Evolutionary conservation across 64 coral and sea anemone genomes (phyloP).

Genomic region (Stichodactyla helianthus): DNA sequence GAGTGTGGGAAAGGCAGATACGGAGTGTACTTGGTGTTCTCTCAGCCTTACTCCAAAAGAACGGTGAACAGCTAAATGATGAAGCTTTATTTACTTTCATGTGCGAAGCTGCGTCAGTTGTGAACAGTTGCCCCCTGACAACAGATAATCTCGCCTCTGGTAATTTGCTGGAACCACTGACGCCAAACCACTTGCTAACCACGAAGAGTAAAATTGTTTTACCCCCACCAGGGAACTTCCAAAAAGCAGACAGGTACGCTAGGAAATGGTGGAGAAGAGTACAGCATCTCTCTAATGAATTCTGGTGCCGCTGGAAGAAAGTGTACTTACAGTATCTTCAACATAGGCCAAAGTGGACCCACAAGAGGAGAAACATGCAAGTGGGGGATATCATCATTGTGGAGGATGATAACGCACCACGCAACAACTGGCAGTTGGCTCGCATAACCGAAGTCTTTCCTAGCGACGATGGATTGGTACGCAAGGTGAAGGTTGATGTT

Average conservation of each 20-base stretch:
- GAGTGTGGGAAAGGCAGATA: too few relatives aligned
- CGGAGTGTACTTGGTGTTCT: too few relatives aligned
- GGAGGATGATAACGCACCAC: neutral
- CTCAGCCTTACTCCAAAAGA: too few relatives aligned
- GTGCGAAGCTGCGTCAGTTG: too few relatives aligned
- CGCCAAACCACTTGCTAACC: too few relatives aligned
- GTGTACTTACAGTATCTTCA: neutral
- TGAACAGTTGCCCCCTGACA: too few relatives aligned
- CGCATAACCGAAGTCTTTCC: neutral
- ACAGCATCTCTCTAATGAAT: neutral
- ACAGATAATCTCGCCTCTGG: too few relatives aligned
- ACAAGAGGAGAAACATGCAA: neutral
- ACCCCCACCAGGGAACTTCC: neutral
- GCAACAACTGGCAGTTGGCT: neutral
- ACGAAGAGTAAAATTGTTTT: neutral
- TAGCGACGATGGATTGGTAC: neutral
- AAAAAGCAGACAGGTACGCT: neutral
- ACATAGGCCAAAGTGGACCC: neutral
- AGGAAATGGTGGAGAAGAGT: conserved; percentile 5
- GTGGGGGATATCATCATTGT: neutral
- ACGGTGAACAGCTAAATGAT: too few relatives aligned
- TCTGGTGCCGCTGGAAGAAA: neutral
- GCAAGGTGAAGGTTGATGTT: neutral
- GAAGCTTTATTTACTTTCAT: too few relatives aligned
- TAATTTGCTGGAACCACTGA: too few relatives aligned